Evolutionary conservation across 2,113 vertebrate species (phyloP), one percentile per base, ranked within the genome.

Genomic region (Ursus arctos): DNA sequence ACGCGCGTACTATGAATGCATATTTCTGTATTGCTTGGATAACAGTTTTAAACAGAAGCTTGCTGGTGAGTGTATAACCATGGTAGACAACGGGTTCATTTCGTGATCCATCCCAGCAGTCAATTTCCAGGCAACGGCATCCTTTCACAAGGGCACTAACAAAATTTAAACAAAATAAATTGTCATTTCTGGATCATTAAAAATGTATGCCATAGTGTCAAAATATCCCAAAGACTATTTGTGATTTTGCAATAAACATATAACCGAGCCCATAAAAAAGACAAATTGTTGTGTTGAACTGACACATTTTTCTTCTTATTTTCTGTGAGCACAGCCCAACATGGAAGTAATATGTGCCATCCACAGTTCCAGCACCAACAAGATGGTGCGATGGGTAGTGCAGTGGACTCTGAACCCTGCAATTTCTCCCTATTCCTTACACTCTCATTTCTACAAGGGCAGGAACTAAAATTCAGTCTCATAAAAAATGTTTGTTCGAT

Each of bases 111-210:
- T 99, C 99, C 99, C 99, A 99, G 98, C 99, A 99, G 98, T 99
- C 99, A 74, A 99, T 99, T 98, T 99, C 99, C 97, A 99, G 96
- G 93, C 99, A 99, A 63, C 99, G 99, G 36, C 99, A 99, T 90
- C 99, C 99, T 98, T 99, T 99, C 85, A 99, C 98, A 61, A 99
- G 99, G 95, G 99, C 99, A 18, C 99, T 99, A 14, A 51, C 49
- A 96, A 97, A 59, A 97, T 72, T 9, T 36, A 82, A 57, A 74
- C 40, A 96, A 97, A 98, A 14, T 24, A 65, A 33, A 40, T 11
- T 28, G 36, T 98, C 49, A 95, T 15, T 76, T 31, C 2, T 4
- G 53, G 49, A 59, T 57, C 63, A 28, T 63, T 47, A 67, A 92
- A 77, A 53, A 86, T 26, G 11, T 6, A 74, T 40, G 21, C 24